Percentiles rank a stretch among this genome's conserved stretches.
Evolutionary conservation across 2,888 invertebrate genomes (phyloP).

Genomic region (Lordiphosa andalusiaca): DNA sequence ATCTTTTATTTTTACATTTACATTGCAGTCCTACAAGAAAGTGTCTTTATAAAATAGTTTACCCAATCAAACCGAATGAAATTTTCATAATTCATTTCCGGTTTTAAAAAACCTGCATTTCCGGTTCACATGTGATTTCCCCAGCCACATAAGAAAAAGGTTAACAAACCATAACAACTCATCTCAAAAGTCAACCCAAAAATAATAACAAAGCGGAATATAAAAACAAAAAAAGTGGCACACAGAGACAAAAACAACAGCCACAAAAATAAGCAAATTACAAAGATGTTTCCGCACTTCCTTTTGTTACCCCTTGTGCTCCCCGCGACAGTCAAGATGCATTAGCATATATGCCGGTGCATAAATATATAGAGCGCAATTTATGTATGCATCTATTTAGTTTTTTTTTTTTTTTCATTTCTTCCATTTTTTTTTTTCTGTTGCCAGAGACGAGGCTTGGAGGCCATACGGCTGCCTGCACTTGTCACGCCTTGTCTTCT

Average conservation of each 20-base stretch:
- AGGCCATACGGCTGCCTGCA: conserved; percentile 42
- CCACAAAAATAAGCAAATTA: conserved; percentile 53
- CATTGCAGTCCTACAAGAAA: too few species aligned
- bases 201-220: conserved; percentile 1
- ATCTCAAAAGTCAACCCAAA: conserved; percentile 1
- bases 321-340: conserved; percentile 12
- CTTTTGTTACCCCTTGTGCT: background rate
- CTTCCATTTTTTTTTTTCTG: conserved; percentile 34
- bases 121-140: too few species aligned
- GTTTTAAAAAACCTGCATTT: too few species aligned
- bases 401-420: conserved; percentile 30
- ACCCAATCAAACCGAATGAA: too few species aligned
- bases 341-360: conserved; percentile 61
- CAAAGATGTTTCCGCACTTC: conserved; percentile 38
- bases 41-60: too few species aligned
- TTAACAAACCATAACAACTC: too few species aligned
- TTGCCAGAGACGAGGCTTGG: conserved; percentile 7
- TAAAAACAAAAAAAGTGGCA: background rate
- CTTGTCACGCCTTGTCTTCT: conserved; percentile 50
- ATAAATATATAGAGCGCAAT: conserved; percentile 68
- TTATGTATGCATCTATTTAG: conserved; percentile 69
- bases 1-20: too few species aligned
- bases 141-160: too few species aligned
- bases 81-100: too few species aligned
- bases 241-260: background rate